Percentiles rank a stretch among this genome's conserved stretches.
Evolutionary conservation across 1,140 invertebrate species (phyloP).

Genomic region (Nomia melanderi): DNA sequence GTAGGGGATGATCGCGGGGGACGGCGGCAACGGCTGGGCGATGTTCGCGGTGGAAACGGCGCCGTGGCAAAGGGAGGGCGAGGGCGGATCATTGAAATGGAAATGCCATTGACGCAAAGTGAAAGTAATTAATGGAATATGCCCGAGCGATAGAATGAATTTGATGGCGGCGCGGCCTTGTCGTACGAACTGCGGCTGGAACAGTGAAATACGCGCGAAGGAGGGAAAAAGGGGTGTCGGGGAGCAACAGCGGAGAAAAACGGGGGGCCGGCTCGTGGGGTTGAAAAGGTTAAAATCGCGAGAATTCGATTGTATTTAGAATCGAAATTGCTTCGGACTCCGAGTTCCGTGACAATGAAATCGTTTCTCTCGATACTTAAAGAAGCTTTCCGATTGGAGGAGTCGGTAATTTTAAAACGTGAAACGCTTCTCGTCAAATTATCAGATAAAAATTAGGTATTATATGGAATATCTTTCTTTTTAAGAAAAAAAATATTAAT

Average conservation of each 20-base stretch:
- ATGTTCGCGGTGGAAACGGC: conserved; percentile 43
- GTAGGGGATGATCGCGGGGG: conserved; percentile 25
- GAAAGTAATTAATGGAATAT: conserved; percentile 71
- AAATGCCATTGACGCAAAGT: conserved; percentile 71
- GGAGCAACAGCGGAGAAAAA: not conserved
- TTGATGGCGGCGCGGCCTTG: conserved; percentile 61
- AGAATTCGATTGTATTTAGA: not conserved
- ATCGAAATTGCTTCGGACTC: not conserved
- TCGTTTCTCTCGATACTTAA: no score
- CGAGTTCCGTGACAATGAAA: no score
- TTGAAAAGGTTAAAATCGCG: conserved; percentile 10
- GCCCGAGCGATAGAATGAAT: conserved; percentile 63
- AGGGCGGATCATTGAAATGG: conserved; percentile 67
- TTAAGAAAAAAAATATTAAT: no score
- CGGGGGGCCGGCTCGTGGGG: not conserved
- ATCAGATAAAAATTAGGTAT: no score
- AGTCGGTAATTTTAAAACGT: no score
- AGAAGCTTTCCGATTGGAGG: no score
- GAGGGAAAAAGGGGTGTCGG: conserved; percentile 6
- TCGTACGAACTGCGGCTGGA: conserved; percentile 36
- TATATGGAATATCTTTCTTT: no score
- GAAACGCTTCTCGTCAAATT: no score
- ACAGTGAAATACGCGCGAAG: conserved; percentile 39
- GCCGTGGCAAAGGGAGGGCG: conserved; percentile 30
- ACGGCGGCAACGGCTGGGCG: conserved; percentile 20